Base-by-base conservation (phyloP, 2,797 vertebrate genomes). In the Setipinna tenuifilis region DNA sequence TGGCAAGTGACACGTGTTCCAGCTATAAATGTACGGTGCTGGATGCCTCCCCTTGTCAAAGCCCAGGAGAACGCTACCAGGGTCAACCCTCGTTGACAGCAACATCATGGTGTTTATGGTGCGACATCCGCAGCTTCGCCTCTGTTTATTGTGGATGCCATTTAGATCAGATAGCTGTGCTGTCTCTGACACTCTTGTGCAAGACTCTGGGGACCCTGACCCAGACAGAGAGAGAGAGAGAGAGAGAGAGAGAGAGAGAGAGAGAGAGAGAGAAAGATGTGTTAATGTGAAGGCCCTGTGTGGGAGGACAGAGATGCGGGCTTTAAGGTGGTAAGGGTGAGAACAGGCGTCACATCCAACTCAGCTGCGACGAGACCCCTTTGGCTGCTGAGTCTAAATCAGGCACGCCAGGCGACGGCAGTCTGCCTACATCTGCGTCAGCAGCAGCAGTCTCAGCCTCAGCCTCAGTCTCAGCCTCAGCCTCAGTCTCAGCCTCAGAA, bases 191-290 rank as follows among this genome's bases (percentile, higher is more conserved):
- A 31, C 2, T 16, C 50, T 7, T 54, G 50, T 54, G 50, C 50
- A 6, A 1, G 10, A 6, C 65, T 71, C 28, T 71, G 28, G 65
- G 28, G 65, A 71, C 65, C 65, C 62, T 3, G 11, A 16, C 65
- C 14, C 65, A 71, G 65, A 71, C 65, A 31, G 12, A 50, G 41
- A 17, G n/a, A 41, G 75, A 12, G 23, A 78, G 21, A 82, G 41
- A 81, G 46, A 82, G 46, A 46, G n/a, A 48, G 81, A 25, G 50
- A 12, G 25, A 35, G 31, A 61, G 25, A 62, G 31, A 44, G 28
- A 35, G 82, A 23, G 82, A 62, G 57, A 44, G 82, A 71, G 71
- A 80, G 50, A 23, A 41, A 80, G 68, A 41, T 59, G 35, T 78
- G 71, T 44, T 78, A 31, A 44, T 9, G 7, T 44, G 17, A 21